Base-by-base conservation (phyloP, 2,113 vertebrate species). In the Corvus cornix region DNA sequence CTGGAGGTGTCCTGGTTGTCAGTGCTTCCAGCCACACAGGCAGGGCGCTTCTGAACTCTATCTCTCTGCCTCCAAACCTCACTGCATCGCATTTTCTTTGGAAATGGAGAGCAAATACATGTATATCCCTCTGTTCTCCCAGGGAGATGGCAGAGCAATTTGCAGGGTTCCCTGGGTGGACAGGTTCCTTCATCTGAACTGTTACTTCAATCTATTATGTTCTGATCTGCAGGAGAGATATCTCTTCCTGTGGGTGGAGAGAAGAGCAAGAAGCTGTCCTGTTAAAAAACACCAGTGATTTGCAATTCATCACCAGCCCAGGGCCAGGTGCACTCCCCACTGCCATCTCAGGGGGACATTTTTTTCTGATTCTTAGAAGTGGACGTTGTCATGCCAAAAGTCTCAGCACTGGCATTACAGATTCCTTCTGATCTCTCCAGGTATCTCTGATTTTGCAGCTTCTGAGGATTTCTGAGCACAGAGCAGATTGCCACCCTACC, bases 241-340 rank as follows among this genome's bases (percentile, higher is more conserved):
- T 26, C 44, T 91, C 46, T 82, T 79, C 78, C 82, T 21, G 7
- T 7, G 10, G 46, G n/a, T 49, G n/a, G 37, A 58, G 39, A 59
- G 76, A 86, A 89, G 33, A 81, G 52, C 1, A 14, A 67, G 60
- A 89, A 92, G 66, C 52, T 68, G 20, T 33, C 68, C 24, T 10
- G 8, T 90, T 87, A 93, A 60, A 95, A 81, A 92, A 87, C 80
- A 78, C 30, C 85, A 48, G 48, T 63, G 37, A 87, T 95, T 72
- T 81, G 64, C 35, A 87, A 52, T 81, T 81, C 7, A 13, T 84
- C 76, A 63, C 73, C 72, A 88, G 90, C 68, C 48, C 68, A 41
- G 70, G 82, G 35, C 60, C 58, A 69, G 64, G 60, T 62, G 43
- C 37, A 13, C 60, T 81, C 69, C 76, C 49, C 53, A 4, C 63